phyloP scores from a whole-genome alignment of 1,140 invertebrate genomes.

The Helicoverpa armigera region DNA sequence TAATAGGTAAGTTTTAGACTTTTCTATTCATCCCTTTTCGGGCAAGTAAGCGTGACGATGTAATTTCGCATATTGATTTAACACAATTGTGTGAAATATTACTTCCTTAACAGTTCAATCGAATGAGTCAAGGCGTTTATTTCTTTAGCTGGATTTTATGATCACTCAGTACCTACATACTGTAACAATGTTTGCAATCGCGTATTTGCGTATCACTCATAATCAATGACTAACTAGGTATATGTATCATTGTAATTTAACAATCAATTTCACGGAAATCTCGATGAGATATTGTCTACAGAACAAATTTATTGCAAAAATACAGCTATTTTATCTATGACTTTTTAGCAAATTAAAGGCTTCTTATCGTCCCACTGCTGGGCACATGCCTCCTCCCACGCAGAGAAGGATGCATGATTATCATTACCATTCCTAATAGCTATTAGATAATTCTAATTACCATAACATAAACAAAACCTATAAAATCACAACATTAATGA shows the following conservation, averaged over 20 bases:
- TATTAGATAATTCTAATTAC: neutral
- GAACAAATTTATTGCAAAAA: neutral
- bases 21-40: neutral
- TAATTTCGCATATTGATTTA: neutral
- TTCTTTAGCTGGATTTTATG: constrained; percentile 21
- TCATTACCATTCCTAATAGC: neutral
- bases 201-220: constrained; percentile 28
- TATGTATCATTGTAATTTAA: constrained; percentile 23
- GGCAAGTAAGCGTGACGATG: neutral
- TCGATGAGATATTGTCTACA: neutral
- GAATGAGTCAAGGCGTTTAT: constrained; percentile 23
- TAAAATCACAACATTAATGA: constrained; percentile 16
- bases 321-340: no score
- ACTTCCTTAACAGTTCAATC: constrained; percentile 13
- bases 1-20: neutral
- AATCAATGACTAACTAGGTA: constrained; percentile 21
- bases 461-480: neutral
- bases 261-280: constrained; percentile 28
- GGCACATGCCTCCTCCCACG: no score
- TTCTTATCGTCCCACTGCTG: no score
- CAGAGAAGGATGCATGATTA: no score
- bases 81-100: constrained; percentile 1
- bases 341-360: no score
- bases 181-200: neutral
- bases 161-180: neutral